Evolutionary conservation across 2,797 vertebrate genomes (phyloP).

Genomic region (Acanthurus lineatus): DNA sequence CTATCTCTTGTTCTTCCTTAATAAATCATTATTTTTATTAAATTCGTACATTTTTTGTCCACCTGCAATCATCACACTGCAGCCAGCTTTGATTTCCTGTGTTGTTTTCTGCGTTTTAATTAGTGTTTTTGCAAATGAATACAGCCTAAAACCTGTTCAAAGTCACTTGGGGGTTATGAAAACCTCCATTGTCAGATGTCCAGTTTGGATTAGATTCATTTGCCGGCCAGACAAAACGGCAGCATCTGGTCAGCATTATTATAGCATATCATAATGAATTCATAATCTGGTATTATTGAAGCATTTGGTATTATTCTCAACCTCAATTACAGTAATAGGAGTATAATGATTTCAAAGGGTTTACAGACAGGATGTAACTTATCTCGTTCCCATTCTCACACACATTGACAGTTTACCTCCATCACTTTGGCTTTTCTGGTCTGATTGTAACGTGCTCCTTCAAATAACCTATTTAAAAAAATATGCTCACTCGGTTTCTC

Average conservation of each 20-base stretch:
- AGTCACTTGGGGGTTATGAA: conserved; percentile 70
- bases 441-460: conserved; percentile 27
- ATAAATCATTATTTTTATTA: background rate
- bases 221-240: conserved; percentile 62
- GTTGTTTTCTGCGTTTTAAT: conserved; percentile 38
- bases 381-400: conserved; percentile 37
- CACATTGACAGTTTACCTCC: conserved; percentile 46
- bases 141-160: conserved; percentile 57
- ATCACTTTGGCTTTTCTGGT: conserved; percentile 15
- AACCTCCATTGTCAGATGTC: conserved; percentile 76
- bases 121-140: conserved; percentile 52
- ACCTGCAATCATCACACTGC: conserved; percentile 11
- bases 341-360: conserved; percentile 68
- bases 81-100: conserved; percentile 44
- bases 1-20: background rate
- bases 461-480: conserved; percentile 49
- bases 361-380: conserved; percentile 56
- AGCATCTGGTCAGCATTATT: conserved; percentile 83
- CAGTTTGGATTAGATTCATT: conserved; percentile 76
- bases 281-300: conserved; percentile 83
- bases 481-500: conserved; percentile 40
- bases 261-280: conserved; percentile 81
- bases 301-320: conserved; percentile 80
- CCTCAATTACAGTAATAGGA: conserved; percentile 83
- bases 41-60: background rate